Percentiles rank a stretch among this genome's conserved stretches.
These are phyloP conservation scores for Trissolcus japonicus DNA, from an alignment of 2,888 invertebrate species.

Conservation along the genomic window DNA sequence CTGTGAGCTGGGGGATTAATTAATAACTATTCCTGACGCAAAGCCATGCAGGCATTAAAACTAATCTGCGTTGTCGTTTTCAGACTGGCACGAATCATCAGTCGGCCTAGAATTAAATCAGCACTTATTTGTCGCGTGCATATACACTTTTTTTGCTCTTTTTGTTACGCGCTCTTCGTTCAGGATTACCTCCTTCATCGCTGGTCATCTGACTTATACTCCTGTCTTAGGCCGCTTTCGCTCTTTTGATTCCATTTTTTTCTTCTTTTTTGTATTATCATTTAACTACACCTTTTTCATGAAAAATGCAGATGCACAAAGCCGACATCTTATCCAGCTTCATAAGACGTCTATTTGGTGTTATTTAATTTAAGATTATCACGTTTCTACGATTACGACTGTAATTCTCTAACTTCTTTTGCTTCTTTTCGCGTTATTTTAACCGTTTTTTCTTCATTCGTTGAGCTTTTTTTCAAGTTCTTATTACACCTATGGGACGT, in stretches of 20 bases:
- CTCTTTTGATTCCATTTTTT: constrained; percentile 19
- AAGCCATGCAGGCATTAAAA: constrained; percentile 64
- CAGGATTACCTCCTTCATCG: constrained; percentile 59
- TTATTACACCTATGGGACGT: constrained; percentile 28
- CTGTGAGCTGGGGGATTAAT: constrained; percentile 67
- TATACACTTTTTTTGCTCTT: constrained; percentile 48
- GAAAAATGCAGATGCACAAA: constrained; percentile 40
- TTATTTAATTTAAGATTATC: constrained; percentile 47
- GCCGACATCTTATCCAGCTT: constrained; percentile 31
- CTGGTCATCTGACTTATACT: constrained; percentile 46
- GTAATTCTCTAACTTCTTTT: constrained; percentile 4
- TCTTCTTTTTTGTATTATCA: constrained; percentile 1
- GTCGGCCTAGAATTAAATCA: constrained; percentile 69
- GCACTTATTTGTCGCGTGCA: constrained; percentile 67
- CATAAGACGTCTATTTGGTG: constrained; percentile 28
- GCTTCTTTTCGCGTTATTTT: constrained; percentile 2
- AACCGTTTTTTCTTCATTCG: neutral
- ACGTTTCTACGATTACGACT: constrained; percentile 38
- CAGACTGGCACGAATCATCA: constrained; percentile 57
- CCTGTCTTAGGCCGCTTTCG: constrained; percentile 27
- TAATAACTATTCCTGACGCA: constrained; percentile 66
- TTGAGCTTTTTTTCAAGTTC: constrained; percentile 4
- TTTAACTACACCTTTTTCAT: constrained; percentile 17
- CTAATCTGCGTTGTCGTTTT: constrained; percentile 66
- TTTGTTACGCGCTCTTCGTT: constrained; percentile 52